A percentile compares a stretch with the other conserved stretches of the same genome.
Evolutionary conservation across 2,797 vertebrate species (phyloP).

Genomic region (Esox masquinongy): DNA sequence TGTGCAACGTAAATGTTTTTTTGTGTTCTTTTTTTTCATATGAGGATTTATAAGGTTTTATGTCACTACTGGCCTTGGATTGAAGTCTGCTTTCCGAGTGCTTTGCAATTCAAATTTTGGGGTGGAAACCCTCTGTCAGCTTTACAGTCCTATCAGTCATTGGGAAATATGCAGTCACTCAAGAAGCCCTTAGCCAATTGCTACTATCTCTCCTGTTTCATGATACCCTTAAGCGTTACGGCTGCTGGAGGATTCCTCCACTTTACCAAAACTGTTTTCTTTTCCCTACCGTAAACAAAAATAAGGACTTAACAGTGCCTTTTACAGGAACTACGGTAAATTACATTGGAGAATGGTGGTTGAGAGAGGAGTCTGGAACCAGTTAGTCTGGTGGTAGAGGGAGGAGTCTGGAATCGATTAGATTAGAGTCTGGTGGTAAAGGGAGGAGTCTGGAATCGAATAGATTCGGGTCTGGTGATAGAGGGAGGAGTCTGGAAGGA

Average conservation of each 20-base stretch:
- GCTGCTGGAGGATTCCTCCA: neutral
- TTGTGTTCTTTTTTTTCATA: neutral
- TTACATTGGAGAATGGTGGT: neutral
- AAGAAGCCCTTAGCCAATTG: neutral
- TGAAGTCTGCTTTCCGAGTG: neutral
- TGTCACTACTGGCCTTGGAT: slow-evolving; percentile 13
- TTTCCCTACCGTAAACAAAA: neutral
- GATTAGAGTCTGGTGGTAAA: neutral
- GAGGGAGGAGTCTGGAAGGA: neutral
- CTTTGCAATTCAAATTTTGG: slow-evolving; percentile 1
- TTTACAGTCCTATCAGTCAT: neutral
- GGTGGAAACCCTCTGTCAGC: neutral
- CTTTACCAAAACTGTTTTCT: neutral
- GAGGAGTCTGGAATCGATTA: neutral
- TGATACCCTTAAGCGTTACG: neutral
- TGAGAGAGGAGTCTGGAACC: neutral
- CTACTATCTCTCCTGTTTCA: neutral
- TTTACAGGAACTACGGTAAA: neutral
- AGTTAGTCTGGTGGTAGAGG: neutral
- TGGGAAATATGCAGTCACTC: neutral
- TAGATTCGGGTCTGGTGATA: neutral
- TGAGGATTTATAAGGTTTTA: neutral
- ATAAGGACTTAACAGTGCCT: neutral
- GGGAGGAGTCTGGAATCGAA: neutral
- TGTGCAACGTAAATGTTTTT: neutral